Conservation (phyloP, 1,140 invertebrate species). For the Batillaria attramentaria region DNA sequence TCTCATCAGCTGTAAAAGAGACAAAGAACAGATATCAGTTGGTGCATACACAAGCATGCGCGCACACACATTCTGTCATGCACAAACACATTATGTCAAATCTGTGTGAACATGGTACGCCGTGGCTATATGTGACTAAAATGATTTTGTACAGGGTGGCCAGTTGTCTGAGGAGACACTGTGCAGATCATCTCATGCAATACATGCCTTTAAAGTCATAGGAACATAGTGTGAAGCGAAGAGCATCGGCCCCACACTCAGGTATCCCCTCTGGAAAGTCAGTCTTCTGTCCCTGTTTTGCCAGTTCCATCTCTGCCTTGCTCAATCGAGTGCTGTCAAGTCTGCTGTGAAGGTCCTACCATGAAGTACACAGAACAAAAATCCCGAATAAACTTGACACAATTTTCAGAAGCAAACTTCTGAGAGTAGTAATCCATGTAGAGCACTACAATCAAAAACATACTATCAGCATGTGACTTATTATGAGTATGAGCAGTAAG, state of each 20-base stretch:
- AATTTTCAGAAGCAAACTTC: too few relatives aligned
- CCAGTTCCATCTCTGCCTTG: conserved; percentile 86
- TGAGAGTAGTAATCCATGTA: too few relatives aligned
- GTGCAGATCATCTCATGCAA: neutral
- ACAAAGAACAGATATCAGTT: neutral
- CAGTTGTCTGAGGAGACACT: neutral
- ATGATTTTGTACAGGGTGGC: too few relatives aligned
- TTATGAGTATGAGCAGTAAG: too few relatives aligned
- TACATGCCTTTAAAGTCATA: conserved; percentile 88
- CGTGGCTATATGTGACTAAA: too few relatives aligned
- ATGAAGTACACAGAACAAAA: conserved; percentile 11
- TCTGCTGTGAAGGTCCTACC: conserved; percentile 80
- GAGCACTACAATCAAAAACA: too few relatives aligned
- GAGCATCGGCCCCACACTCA: conserved; percentile 97
- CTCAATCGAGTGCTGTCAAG: conserved; percentile 87
- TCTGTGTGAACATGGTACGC: too few relatives aligned
- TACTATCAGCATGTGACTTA: too few relatives aligned
- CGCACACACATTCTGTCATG: neutral
- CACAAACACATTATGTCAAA: neutral
- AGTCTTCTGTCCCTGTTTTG: conserved; percentile 83
- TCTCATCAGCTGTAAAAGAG: conserved; percentile 55
- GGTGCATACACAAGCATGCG: neutral
- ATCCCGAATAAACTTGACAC: too few relatives aligned
- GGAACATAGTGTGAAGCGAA: conserved; percentile 95
- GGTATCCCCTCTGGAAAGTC: conserved; percentile 98